Percentiles rank a stretch among this genome's conserved stretches.
phyloP scores from a whole-genome alignment of 2,113 vertebrate genomes.

The Brienomyrus brachyistius region DNA sequence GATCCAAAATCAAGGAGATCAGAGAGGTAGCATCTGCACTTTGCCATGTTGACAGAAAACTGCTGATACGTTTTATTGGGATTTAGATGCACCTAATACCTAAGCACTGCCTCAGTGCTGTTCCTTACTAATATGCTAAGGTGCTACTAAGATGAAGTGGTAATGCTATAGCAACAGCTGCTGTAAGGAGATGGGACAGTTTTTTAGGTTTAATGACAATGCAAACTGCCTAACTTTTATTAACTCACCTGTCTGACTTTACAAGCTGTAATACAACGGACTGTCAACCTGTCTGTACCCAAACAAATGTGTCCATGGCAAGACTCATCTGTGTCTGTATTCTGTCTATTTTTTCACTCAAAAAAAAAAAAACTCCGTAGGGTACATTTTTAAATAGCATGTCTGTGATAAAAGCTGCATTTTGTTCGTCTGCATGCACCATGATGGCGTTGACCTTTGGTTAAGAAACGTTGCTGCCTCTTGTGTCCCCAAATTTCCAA shows the following conservation, averaged over 20 bases:
- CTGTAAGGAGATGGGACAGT: background rate
- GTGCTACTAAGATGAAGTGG: background rate
- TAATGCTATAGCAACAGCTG: background rate
- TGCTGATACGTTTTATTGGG: background rate
- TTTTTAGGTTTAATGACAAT: background rate
- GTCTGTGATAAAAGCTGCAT: too few relatives aligned
- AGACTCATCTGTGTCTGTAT: background rate
- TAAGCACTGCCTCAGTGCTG: background rate
- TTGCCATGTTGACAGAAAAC: background rate
- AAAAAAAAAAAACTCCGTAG: too few relatives aligned
- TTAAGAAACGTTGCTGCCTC: background rate
- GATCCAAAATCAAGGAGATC: conserved; percentile 90
- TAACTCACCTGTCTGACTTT: background rate
- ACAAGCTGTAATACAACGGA: background rate
- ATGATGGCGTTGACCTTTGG: background rate
- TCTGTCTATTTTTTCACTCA: background rate
- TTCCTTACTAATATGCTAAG: background rate
- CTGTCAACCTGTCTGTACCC: background rate
- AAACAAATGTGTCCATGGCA: background rate
- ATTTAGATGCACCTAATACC: background rate
- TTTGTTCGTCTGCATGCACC: background rate
- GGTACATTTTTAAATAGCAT: background rate
- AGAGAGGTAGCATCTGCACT: conserved; percentile 68
- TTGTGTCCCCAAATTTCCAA: background rate
- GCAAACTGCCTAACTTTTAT: background rate